Evolutionary conservation across 30 jellyfish, hydroid and myxozoan genomes (phyloP), one percentile per base, ranked within the genome.

Genomic region (Pseudorhiza aurosa): DNA sequence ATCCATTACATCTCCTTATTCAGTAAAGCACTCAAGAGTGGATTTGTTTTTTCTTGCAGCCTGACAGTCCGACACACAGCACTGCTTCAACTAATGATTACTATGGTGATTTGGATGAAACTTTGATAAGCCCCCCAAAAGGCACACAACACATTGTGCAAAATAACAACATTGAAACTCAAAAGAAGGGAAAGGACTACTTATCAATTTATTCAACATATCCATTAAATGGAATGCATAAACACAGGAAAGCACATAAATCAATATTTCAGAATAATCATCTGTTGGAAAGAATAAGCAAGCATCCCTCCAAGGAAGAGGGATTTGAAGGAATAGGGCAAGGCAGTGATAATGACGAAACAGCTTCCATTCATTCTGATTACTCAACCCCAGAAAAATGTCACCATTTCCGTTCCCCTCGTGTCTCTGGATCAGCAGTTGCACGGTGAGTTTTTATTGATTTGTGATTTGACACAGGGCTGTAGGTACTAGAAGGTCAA

Each of bases 241-340:
- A 82, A 55, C 97, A 77, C 77, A 85, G 42, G 63, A 72, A 74
- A 46, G 56, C 55, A 43, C 89, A 77, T 53, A 77, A 85, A 17
- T 78, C 96, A 2, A 59, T 93, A 32, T 84, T 84, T 47, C 90
- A 58, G 30, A 81, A 82, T 28, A 71, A 71, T 7, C 91, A 76
- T 85, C 45, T 93, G 57, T 43, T 82, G 4, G 88, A 96, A 22
- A 77, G 85, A 21, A 71, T 95, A 18, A 73, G 85, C 31, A 96
- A 87, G 40, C 59, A 56, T 56, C 86, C 77, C 8, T 68, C 96
- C 21, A 77, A 59, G 14, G 98, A 93, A 51, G 98, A 93, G 75
- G 97, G 98, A 0, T 93, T 93, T 86, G 98, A 93, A 68, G 98
- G 94, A 1, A 72, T 83, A 39, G 98, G 98, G 4, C 96, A 93